Evolutionary conservation across 2,797 vertebrate genomes (phyloP).

Genomic region (Xiphorhynchus erythropygius): DNA sequence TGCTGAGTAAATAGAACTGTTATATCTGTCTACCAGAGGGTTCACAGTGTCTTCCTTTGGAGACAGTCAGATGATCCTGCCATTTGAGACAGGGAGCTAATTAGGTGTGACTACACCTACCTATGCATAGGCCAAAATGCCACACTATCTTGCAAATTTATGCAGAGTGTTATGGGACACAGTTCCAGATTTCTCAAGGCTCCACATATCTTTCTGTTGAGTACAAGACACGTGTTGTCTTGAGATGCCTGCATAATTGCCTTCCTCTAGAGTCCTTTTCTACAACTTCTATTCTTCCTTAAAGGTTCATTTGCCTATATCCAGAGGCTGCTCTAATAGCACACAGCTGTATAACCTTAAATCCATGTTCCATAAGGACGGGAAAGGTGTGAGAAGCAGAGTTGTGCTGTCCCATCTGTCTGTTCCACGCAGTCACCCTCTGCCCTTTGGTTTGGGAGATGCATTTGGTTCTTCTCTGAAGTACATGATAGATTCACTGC

Average conservation of each 20-base stretch:
- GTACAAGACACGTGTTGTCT: background rate
- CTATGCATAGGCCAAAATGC: background rate
- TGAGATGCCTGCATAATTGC: background rate
- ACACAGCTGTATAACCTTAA: background rate
- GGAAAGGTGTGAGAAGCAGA: background rate
- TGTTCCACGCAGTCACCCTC: background rate
- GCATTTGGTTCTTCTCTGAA: background rate
- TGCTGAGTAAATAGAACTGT: background rate
- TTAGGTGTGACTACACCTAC: background rate
- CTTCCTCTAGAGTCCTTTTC: background rate
- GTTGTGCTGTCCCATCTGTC: background rate
- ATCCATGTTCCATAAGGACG: background rate
- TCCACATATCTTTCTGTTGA: background rate
- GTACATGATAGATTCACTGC: accelerated
- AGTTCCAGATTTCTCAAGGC: background rate
- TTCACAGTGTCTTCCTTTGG: background rate
- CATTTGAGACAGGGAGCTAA: background rate
- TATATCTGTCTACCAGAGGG: background rate
- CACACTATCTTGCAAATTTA: background rate
- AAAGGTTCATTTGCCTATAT: background rate
- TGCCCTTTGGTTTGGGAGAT: background rate
- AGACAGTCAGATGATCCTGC: background rate
- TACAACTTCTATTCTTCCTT: background rate
- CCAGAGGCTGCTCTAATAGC: background rate
- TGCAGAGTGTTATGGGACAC: background rate